A percentile compares a stretch with the other conserved stretches of the same genome.
These are phyloP conservation scores for Pemphredon lugubris DNA, from an alignment of 2,888 invertebrate species.

Conservation along the genomic window DNA sequence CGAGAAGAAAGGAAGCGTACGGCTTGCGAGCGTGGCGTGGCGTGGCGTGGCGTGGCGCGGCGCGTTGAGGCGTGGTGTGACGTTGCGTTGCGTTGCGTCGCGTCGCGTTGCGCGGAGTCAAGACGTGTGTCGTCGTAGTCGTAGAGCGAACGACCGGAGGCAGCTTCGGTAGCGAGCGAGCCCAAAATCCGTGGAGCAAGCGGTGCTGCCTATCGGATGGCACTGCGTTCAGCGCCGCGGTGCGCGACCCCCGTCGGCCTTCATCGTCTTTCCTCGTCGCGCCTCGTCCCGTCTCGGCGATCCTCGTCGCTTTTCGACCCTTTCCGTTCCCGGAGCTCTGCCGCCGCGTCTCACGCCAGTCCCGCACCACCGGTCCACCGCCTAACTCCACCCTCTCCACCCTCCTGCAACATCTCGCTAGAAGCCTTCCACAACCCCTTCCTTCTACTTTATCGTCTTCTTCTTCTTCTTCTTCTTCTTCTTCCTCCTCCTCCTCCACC, in stretches of 20 bases:
- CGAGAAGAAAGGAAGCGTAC: slow-evolving; percentile 39
- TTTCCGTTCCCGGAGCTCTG: slow-evolving; percentile 57
- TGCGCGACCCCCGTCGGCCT: slow-evolving; percentile 68
- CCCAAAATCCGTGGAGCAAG: slow-evolving; percentile 70
- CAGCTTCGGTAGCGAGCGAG: slow-evolving; percentile 55
- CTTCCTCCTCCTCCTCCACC: background rate
- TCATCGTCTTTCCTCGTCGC: slow-evolving; percentile 67
- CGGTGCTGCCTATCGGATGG: slow-evolving; percentile 77
- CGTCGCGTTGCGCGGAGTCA: too few species aligned
- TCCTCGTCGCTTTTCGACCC: slow-evolving; percentile 60
- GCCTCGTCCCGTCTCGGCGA: slow-evolving; percentile 66
- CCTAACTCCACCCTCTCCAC: slow-evolving; percentile 18
- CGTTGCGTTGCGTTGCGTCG: too few species aligned
- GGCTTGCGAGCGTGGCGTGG: too few species aligned
- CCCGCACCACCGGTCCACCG: slow-evolving; percentile 20
- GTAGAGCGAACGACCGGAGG: slow-evolving; percentile 59
- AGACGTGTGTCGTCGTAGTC: too few species aligned
- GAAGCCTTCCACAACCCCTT: slow-evolving; percentile 3
- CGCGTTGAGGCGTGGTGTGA: too few species aligned
- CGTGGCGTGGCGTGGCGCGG: too few species aligned
- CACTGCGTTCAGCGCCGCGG: slow-evolving; percentile 75
- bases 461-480: too few species aligned
- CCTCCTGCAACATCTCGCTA: background rate
- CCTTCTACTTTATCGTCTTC: too few species aligned
- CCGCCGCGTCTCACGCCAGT: slow-evolving; percentile 24